A percentile compares a stretch with the other conserved stretches of the same genome.
Conservation (phyloP, 1,140 invertebrate species). For the Hylaeus volcanicus region DNA sequence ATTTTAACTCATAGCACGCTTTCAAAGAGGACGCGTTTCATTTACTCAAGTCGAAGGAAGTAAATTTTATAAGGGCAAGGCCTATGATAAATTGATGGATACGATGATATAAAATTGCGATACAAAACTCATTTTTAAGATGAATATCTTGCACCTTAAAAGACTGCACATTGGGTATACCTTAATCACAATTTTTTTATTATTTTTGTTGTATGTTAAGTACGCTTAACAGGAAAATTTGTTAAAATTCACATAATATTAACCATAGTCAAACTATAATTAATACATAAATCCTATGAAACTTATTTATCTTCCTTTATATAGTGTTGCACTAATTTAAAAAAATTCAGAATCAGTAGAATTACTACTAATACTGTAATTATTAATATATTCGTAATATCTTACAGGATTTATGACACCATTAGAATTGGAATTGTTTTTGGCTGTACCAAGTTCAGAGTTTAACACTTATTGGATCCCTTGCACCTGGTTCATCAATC, state of each 20-base stretch:
- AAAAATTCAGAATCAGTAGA: neutral
- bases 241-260: neutral
- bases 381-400: neutral
- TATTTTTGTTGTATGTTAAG: neutral
- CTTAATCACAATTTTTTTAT: neutral
- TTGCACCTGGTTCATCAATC: conserved; percentile 85
- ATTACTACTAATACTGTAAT: neutral
- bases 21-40: neutral
- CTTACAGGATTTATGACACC: conserved; percentile 84
- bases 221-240: neutral
- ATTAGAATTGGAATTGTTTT: conserved; percentile 83
- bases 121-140: conserved; percentile 3
- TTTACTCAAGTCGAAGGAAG: neutral
- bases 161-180: neutral
- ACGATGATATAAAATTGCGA: neutral
- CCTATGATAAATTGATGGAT: neutral
- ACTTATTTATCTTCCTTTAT: neutral
- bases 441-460: conserved; percentile 83
- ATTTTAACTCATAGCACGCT: conserved; percentile 19
- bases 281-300: conserved; percentile 2
- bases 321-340: neutral
- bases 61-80: conserved; percentile 2
- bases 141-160: conserved; percentile 6
- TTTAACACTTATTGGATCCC: conserved; percentile 88
- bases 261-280: neutral